Percentiles rank a stretch among this genome's conserved stretches.
These are phyloP conservation scores for Pygoscelis adeliae DNA, from an alignment of 2,113 vertebrate species.

Conservation along the genomic window DNA sequence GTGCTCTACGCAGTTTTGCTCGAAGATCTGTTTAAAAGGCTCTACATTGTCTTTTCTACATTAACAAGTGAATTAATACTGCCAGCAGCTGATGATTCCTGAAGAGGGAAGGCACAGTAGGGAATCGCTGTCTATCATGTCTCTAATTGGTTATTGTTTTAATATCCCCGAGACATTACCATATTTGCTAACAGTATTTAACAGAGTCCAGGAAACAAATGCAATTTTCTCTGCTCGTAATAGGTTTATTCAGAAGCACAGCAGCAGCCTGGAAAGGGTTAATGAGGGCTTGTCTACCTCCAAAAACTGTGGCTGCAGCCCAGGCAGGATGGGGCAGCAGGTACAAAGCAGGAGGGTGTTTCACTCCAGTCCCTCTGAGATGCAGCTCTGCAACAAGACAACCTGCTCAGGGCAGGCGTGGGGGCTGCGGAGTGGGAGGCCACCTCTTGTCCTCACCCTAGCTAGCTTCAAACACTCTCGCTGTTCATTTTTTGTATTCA, in stretches of 20 bases:
- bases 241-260: neutral
- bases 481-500: neutral
- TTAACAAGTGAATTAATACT: neutral
- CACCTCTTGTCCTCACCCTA: neutral
- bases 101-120: neutral
- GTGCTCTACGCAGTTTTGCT: neutral
- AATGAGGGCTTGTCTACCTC: neutral
- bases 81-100: neutral
- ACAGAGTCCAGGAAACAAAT: neutral
- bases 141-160: neutral
- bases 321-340: neutral
- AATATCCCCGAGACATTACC: neutral
- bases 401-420: neutral
- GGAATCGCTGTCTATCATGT: neutral
- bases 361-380: neutral
- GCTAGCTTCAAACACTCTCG: neutral
- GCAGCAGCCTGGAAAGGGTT: neutral
- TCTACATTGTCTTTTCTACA: neutral
- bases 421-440: fast-evolving
- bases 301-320: neutral
- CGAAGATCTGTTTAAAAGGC: neutral
- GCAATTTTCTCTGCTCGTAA: neutral
- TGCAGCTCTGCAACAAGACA: neutral
- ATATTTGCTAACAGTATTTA: neutral
- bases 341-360: neutral